Conservation (phyloP, 2,113 vertebrate genomes). For the Stictonetta naevosa region DNA sequence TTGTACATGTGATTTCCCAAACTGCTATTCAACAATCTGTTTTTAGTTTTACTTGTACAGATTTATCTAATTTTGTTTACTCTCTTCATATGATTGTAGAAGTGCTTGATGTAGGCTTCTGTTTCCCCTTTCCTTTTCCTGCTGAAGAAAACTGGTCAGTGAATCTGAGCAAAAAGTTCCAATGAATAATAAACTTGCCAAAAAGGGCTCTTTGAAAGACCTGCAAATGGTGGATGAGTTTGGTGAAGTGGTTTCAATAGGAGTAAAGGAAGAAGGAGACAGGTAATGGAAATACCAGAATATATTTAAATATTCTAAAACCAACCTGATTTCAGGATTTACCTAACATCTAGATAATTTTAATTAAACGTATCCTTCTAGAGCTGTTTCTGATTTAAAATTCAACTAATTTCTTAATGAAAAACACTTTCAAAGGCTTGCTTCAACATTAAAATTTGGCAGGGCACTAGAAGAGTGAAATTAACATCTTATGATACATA, state of each 20-base stretch:
- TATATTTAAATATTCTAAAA: neutral
- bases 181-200: neutral
- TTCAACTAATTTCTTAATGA: neutral
- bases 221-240: neutral
- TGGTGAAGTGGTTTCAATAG: neutral
- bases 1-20: neutral
- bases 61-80: neutral
- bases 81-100: neutral
- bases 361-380: neutral
- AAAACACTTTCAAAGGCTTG: neutral
- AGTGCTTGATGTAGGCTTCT: neutral
- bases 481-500: neutral
- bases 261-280: neutral
- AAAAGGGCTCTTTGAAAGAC: neutral
- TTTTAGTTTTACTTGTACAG: neutral
- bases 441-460: neutral
- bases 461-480: neutral
- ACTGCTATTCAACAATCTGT: neutral
- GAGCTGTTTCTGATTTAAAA: neutral
- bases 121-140: neutral
- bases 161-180: neutral
- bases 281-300: neutral
- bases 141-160: neutral
- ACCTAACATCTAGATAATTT: neutral
- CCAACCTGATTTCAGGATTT: neutral